Evolutionary conservation across 2,113 vertebrate species (phyloP).

Genomic region (Caranx melampygus): DNA sequence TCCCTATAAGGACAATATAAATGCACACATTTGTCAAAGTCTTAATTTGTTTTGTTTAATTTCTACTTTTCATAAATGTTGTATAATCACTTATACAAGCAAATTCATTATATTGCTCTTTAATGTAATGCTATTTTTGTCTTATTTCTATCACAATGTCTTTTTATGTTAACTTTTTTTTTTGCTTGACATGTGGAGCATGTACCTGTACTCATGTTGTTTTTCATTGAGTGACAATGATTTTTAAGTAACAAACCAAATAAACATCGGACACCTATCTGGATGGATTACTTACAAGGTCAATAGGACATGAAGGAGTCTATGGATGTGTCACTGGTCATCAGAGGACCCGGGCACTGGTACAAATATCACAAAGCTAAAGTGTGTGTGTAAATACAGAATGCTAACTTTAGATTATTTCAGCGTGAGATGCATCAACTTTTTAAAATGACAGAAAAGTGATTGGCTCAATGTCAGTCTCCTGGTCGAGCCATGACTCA

Average conservation of each 20-base stretch:
- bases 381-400: neutral
- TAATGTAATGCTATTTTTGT: neutral
- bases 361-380: neutral
- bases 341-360: neutral
- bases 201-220: neutral
- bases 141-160: neutral
- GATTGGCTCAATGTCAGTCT: neutral
- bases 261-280: neutral
- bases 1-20: neutral
- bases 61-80: neutral
- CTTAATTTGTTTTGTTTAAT: neutral
- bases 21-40: neutral
- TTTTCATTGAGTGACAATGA: neutral
- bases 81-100: neutral
- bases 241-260: neutral
- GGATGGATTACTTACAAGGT: neutral
- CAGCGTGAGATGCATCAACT: neutral
- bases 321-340: neutral
- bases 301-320: neutral
- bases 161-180: constrained; percentile 10
- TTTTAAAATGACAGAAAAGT: neutral
- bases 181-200: neutral
- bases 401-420: neutral
- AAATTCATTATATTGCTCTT: neutral
- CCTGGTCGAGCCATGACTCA: neutral